phyloP scores from a whole-genome alignment of 2,888 invertebrate genomes.

The Diaperis boleti region DNA sequence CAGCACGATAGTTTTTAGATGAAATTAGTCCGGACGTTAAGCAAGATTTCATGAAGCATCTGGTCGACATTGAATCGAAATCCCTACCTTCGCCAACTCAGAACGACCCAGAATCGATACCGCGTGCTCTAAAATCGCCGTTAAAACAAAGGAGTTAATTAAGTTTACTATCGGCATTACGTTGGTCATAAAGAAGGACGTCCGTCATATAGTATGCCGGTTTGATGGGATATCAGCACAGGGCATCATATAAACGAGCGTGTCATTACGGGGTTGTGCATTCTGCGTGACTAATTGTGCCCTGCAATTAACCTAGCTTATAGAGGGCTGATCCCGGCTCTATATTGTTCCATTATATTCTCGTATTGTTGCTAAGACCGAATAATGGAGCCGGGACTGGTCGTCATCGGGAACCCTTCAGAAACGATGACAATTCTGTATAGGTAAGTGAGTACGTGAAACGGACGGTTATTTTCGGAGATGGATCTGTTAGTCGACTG shows the following conservation, averaged over 20 bases:
- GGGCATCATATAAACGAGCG: slow-evolving; percentile 53
- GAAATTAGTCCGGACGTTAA: too few relatives aligned
- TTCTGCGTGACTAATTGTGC: slow-evolving; percentile 58
- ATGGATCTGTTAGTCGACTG: not conserved
- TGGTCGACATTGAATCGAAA: not conserved
- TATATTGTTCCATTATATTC: slow-evolving; percentile 41
- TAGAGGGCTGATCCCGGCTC: slow-evolving; percentile 45
- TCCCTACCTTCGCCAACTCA: not conserved
- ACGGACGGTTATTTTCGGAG: slow-evolving; percentile 10
- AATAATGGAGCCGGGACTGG: slow-evolving; percentile 35
- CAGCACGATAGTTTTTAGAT: too few relatives aligned
- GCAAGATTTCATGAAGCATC: too few relatives aligned
- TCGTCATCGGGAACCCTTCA: slow-evolving; percentile 16
- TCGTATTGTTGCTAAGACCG: slow-evolving; percentile 43
- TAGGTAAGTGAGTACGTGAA: not conserved
- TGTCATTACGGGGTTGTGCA: slow-evolving; percentile 56
- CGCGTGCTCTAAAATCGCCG: slow-evolving; percentile 20
- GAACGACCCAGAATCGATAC: slow-evolving; percentile 9
- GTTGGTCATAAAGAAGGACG: slow-evolving; percentile 28
- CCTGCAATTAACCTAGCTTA: slow-evolving; percentile 57
- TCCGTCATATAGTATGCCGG: slow-evolving; percentile 37
- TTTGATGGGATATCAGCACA: slow-evolving; percentile 45
- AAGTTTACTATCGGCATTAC: slow-evolving; percentile 32
- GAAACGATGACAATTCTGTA: slow-evolving; percentile 23
- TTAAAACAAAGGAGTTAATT: slow-evolving; percentile 23